These are phyloP conservation scores for Silurus aristotelis DNA, from an alignment of 2,797 vertebrate genomes.

Conservation along the genomic window DNA sequence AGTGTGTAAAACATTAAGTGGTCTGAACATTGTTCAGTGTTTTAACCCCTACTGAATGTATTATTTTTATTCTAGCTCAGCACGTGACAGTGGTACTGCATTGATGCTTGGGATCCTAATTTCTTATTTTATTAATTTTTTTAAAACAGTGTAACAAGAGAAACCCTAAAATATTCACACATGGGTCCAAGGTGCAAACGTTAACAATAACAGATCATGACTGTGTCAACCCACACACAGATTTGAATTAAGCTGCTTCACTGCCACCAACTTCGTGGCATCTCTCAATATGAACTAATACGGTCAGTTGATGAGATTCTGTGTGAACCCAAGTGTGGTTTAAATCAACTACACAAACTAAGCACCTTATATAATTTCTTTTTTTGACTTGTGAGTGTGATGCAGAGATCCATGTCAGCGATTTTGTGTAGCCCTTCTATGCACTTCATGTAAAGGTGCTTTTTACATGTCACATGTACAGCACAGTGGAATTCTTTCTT, in stretches of 20 bases:
- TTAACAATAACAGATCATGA: constrained; percentile 1
- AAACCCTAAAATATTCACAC: not conserved
- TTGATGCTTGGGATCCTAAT: not conserved
- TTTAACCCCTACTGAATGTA: not conserved
- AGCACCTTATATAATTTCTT: not conserved
- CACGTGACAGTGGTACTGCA: not conserved
- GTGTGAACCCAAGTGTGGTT: not conserved
- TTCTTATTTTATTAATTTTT: not conserved
- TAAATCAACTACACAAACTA: not conserved
- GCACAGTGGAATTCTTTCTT: too few species aligned
- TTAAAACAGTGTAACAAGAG: not conserved
- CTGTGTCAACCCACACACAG: constrained; percentile 8
- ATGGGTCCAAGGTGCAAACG: not conserved
- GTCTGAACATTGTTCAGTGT: not conserved
- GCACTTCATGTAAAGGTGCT: too few species aligned
- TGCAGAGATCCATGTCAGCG: too few species aligned
- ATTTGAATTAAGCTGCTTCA: not conserved
- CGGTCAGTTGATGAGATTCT: not conserved
- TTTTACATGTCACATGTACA: too few species aligned
- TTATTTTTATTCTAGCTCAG: not conserved
- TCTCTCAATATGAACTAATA: not conserved
- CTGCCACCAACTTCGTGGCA: not conserved
- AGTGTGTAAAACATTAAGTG: not conserved
- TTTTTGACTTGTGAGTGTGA: not conserved
- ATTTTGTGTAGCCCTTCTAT: too few species aligned